Conservation (phyloP, 2,888 invertebrate genomes). For the Ernsta delagoae region DNA sequence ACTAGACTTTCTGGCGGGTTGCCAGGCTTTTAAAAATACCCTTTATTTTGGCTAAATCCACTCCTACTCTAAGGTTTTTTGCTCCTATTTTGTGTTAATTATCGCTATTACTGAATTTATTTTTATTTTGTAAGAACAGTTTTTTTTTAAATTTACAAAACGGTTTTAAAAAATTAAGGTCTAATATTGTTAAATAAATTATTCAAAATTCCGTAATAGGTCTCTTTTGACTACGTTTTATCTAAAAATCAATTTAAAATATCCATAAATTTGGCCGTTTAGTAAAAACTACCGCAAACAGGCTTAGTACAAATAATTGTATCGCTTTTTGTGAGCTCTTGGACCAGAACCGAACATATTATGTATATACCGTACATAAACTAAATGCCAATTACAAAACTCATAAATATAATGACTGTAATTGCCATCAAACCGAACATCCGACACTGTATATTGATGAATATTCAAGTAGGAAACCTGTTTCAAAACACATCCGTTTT, state of each 20-base stretch:
- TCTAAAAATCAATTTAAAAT: too few relatives aligned
- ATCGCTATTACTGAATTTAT: too few relatives aligned
- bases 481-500: too few relatives aligned
- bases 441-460: conserved; percentile 17
- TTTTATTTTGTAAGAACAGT: too few relatives aligned
- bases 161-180: too few relatives aligned
- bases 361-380: conserved; percentile 4
- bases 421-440: conserved; percentile 21
- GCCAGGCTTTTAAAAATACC: conserved; percentile 24
- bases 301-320: not conserved
- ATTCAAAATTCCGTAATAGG: too few relatives aligned
- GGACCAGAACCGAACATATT: conserved; percentile 10
- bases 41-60: conserved; percentile 29
- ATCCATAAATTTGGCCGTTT: too few relatives aligned
- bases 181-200: too few relatives aligned
- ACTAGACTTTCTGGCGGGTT: conserved; percentile 14
- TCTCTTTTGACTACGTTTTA: too few relatives aligned
- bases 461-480: not conserved
- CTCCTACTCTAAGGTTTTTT: not conserved
- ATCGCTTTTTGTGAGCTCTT: not conserved
- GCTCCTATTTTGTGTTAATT: too few relatives aligned
- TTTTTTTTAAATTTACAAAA: too few relatives aligned
- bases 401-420: conserved; percentile 31
- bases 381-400: conserved; percentile 16
- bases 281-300: too few relatives aligned